phyloP scores from a whole-genome alignment of 2,113 vertebrate species.

The Hypanus sabinus region DNA sequence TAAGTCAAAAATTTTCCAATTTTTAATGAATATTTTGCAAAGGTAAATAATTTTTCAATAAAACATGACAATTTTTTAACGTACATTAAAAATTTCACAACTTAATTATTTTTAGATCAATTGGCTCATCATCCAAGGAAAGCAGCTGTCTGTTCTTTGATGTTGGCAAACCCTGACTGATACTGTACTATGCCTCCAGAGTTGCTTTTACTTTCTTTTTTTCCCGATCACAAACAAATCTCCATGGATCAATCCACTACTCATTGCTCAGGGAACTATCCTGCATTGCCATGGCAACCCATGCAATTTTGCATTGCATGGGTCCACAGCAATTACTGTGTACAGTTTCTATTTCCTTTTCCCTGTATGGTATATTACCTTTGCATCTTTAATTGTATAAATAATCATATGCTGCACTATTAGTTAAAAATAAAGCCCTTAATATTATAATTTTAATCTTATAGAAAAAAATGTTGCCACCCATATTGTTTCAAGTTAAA shows the following conservation, averaged over 20 bases:
- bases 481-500: background rate
- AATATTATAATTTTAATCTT: background rate
- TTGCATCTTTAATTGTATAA: constrained; percentile 9
- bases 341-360: background rate
- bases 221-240: constrained; percentile 22
- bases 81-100: background rate
- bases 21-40: background rate
- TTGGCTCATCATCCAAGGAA: constrained; percentile 7
- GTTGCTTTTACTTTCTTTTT: constrained; percentile 5
- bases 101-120: constrained; percentile 18
- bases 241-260: constrained; percentile 31
- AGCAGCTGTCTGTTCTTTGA: constrained; percentile 33
- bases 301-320: constrained; percentile 9
- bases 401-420: background rate
- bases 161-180: constrained; percentile 15
- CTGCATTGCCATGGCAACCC: constrained; percentile 32
- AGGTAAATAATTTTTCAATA: background rate
- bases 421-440: constrained; percentile 18
- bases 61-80: background rate
- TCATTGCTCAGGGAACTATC: constrained; percentile 26
- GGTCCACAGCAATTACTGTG: constrained; percentile 24
- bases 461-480: background rate
- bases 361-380: background rate
- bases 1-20: background rate
- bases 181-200: constrained; percentile 22